These are phyloP conservation scores for Cynopterus sphinx DNA, from an alignment of 2,797 vertebrate species.

Conservation along the genomic window DNA sequence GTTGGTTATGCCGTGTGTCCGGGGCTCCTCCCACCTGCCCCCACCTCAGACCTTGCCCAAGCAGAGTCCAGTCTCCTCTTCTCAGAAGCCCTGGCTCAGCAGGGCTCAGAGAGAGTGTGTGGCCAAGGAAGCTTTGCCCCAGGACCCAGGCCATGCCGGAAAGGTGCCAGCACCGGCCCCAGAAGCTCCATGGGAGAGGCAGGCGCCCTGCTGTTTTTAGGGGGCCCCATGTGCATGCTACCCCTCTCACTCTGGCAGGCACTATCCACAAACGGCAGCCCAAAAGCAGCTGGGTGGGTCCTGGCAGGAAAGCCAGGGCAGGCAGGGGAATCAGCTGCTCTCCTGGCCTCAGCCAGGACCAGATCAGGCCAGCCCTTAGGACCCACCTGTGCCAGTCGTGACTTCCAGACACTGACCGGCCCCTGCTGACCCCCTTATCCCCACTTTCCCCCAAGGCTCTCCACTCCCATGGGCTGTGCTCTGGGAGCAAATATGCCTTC, in stretches of 20 bases:
- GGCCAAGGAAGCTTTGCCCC: slow-evolving; percentile 24
- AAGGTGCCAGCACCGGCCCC: not conserved
- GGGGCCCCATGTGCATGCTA: fast-evolving
- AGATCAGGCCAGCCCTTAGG: not conserved
- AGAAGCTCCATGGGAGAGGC: not conserved
- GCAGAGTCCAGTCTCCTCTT: not conserved
- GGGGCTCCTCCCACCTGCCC: not conserved
- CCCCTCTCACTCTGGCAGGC: not conserved
- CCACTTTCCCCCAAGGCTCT: too few relatives aligned
- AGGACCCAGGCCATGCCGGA: slow-evolving; percentile 13
- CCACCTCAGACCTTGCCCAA: not conserved
- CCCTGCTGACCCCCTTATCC: not conserved
- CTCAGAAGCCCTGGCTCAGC: not conserved
- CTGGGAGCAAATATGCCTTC: not conserved
- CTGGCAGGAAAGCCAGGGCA: not conserved
- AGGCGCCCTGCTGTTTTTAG: not conserved
- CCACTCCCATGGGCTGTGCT: not conserved
- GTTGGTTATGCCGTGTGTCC: fast-evolving
- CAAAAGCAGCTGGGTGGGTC: not conserved
- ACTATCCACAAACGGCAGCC: not conserved
- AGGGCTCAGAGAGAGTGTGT: not conserved
- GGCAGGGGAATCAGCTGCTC: not conserved
- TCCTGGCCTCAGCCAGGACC: not conserved
- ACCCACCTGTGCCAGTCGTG: not conserved
- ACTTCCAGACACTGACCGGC: not conserved